phyloP scores from a whole-genome alignment of 1,140 invertebrate species.

The Aethina tumida region DNA sequence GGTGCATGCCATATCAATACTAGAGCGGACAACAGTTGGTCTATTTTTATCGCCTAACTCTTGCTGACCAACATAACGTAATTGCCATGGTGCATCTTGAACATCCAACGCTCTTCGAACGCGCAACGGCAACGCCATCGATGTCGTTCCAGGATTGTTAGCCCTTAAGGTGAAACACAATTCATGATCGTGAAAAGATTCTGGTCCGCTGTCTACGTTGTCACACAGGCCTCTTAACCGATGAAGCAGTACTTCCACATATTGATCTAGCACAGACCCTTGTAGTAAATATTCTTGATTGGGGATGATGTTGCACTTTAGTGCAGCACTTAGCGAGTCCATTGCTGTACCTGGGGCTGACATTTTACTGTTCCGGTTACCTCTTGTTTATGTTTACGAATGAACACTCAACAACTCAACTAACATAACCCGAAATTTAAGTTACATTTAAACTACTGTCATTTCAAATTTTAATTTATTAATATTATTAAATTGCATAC shows the following conservation, averaged over 20 bases:
- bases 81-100: slow-evolving; percentile 72
- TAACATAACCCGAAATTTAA: no score
- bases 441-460: no score
- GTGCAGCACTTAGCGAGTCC: slow-evolving; percentile 63
- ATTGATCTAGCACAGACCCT: slow-evolving; percentile 84
- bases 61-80: slow-evolving; percentile 82
- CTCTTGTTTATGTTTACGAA: no score
- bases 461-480: no score
- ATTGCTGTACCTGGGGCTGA: slow-evolving; percentile 52
- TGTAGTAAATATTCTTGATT: slow-evolving; percentile 87
- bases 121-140: slow-evolving; percentile 44
- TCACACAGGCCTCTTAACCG: slow-evolving; percentile 86
- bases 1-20: slow-evolving; percentile 85
- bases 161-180: slow-evolving; percentile 70
- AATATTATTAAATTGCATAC: no score
- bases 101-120: slow-evolving; percentile 69
- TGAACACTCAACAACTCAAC: no score
- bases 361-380: no score
- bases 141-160: slow-evolving; percentile 39
- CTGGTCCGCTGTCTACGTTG: slow-evolving; percentile 82
- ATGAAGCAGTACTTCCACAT: slow-evolving; percentile 86
- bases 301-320: slow-evolving; percentile 75
- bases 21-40: slow-evolving; percentile 81
- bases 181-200: slow-evolving; percentile 87
- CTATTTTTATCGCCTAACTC: slow-evolving; percentile 81